phyloP scores from a whole-genome alignment of 2,797 vertebrate genomes.

The Dromococcyx pavoninus region DNA sequence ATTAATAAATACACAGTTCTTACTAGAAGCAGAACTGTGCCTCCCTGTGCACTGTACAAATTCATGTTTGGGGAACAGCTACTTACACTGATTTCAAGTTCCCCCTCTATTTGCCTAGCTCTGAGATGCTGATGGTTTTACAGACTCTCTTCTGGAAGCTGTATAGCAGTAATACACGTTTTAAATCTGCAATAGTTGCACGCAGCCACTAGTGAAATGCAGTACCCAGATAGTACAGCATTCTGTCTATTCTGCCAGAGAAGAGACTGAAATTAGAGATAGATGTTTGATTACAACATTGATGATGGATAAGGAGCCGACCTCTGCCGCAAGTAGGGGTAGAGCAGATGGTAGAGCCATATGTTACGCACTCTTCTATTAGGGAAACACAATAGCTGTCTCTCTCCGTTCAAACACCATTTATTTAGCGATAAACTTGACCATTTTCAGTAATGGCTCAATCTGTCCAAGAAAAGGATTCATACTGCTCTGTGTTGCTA shows the following conservation, averaged over 20 bases:
- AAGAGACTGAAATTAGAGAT: background rate
- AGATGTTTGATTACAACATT: background rate
- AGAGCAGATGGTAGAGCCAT: background rate
- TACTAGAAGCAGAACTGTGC: background rate
- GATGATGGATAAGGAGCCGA: background rate
- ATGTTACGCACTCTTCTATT: background rate
- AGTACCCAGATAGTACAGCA: background rate
- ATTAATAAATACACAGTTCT: background rate
- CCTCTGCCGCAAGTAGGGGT: background rate
- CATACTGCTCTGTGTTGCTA: background rate
- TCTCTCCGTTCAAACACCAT: background rate
- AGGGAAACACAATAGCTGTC: background rate
- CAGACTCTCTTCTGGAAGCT: background rate
- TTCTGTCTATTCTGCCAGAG: background rate
- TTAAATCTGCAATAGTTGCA: background rate
- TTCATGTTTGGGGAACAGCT: background rate
- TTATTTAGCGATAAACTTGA: constrained; percentile 6
- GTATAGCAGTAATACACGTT: background rate
- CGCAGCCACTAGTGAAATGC: background rate
- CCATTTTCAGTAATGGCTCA: background rate
- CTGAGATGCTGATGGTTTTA: background rate
- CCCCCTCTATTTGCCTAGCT: background rate
- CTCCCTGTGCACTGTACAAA: background rate
- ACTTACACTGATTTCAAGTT: background rate
- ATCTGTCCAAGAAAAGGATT: background rate